These are phyloP conservation scores for Zaprionus africanus DNA, from an alignment of 1,140 invertebrate species.

Conservation along the genomic window DNA sequence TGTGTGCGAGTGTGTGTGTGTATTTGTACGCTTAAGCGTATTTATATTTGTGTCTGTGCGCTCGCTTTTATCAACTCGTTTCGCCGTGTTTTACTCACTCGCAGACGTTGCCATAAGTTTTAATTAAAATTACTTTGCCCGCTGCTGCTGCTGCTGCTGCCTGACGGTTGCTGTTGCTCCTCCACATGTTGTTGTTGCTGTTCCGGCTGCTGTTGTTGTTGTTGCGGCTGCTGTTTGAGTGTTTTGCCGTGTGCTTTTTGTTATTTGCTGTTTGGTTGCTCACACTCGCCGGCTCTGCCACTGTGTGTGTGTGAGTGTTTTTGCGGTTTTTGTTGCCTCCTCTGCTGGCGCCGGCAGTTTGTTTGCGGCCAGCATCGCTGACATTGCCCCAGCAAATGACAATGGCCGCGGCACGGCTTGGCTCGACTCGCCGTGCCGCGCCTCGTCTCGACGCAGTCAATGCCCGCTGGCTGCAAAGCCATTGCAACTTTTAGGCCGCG, in stretches of 20 bases:
- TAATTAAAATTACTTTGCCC: slow-evolving; percentile 81
- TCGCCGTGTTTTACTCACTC: slow-evolving; percentile 81
- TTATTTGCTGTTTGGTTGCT: slow-evolving; percentile 78
- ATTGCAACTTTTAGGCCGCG: slow-evolving; percentile 51
- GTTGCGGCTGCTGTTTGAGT: slow-evolving; percentile 58
- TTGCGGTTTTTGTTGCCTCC: slow-evolving; percentile 46
- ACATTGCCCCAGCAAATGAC: slow-evolving; percentile 78
- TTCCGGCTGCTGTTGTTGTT: slow-evolving; percentile 33
- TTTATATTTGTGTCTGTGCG: slow-evolving; percentile 42
- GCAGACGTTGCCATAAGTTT: slow-evolving; percentile 82
- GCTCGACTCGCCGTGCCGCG: no score
- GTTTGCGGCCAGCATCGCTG: slow-evolving; percentile 65
- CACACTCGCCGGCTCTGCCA: slow-evolving; percentile 56
- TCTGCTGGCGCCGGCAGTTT: slow-evolving; percentile 52
- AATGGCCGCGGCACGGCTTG: slow-evolving; percentile 45
- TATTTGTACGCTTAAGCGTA: slow-evolving; percentile 38
- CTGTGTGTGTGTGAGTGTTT: slow-evolving; percentile 46
- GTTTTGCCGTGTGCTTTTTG: slow-evolving; percentile 79
- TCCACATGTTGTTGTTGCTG: slow-evolving; percentile 11
- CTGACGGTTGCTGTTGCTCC: slow-evolving; percentile 53
- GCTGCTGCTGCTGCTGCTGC: slow-evolving; percentile 32
- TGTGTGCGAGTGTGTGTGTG: slow-evolving; percentile 19
- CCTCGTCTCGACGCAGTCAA: slow-evolving; percentile 43
- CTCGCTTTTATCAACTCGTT: slow-evolving; percentile 82
- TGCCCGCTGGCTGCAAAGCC: slow-evolving; percentile 49